Conservation (phyloP, 2,113 vertebrate species). For the Cynocephalus volans region DNA sequence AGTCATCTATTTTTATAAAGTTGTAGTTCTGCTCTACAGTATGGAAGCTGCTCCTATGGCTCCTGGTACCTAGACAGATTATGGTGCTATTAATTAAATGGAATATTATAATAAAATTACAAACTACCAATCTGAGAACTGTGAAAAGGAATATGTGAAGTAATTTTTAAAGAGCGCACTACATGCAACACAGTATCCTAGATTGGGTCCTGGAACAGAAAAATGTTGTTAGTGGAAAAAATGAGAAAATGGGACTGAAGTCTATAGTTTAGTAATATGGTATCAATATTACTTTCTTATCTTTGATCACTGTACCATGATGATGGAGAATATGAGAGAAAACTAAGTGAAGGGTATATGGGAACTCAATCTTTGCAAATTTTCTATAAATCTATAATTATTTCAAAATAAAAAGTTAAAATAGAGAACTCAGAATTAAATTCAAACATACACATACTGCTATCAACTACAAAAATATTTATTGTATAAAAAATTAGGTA, state of each 20-base stretch:
- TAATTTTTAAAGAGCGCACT: neutral
- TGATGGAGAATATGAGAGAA: neutral
- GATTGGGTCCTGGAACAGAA: neutral
- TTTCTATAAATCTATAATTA: neutral
- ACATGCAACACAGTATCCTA: neutral
- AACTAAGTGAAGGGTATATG: neutral
- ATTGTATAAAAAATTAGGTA: neutral
- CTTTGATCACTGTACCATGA: neutral
- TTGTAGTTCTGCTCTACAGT: neutral
- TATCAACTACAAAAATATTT: neutral
- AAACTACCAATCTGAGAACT: neutral
- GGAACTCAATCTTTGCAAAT: neutral
- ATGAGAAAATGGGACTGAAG: neutral
- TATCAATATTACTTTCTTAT: neutral
- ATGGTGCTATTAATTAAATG: neutral
- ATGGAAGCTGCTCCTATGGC: fast-evolving
- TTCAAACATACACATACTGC: neutral
- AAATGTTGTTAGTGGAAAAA: neutral
- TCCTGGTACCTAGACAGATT: neutral
- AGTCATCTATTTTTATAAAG: neutral
- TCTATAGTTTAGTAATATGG: neutral
- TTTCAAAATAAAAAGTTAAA: constrained; percentile 32
- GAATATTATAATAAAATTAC: neutral
- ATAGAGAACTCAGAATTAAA: neutral
- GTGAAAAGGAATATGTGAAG: neutral